Conservation (phyloP, 2,888 invertebrate species). For the Dryobota labecula region DNA sequence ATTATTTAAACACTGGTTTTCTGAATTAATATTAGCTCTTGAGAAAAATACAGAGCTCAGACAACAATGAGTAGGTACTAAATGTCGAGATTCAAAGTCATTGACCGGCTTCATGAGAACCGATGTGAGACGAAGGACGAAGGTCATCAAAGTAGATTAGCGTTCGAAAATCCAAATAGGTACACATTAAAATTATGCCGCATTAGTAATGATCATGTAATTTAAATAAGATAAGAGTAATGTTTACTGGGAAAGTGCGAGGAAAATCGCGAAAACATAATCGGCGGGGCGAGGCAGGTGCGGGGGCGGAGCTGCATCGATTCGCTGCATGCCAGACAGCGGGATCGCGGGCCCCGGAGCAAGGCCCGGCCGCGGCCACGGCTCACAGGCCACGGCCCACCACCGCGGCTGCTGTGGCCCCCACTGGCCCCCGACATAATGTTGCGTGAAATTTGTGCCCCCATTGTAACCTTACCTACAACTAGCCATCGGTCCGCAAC, state of each 20-base stretch:
- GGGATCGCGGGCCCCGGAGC: slow-evolving; percentile 63
- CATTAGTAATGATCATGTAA: slow-evolving; percentile 19
- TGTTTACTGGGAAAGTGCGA: slow-evolving; percentile 49
- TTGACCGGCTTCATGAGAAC: slow-evolving; percentile 37
- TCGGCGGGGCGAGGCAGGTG: slow-evolving; percentile 66
- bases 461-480: slow-evolving; percentile 82
- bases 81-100: slow-evolving; percentile 48
- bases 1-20: neutral
- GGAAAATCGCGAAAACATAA: slow-evolving; percentile 71
- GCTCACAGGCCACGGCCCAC: slow-evolving; percentile 61
- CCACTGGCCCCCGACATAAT: slow-evolving; percentile 78
- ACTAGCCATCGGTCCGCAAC: slow-evolving; percentile 76
- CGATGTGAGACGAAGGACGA: slow-evolving; percentile 20
- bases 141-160: slow-evolving; percentile 27
- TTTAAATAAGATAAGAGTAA: slow-evolving; percentile 28
- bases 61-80: slow-evolving; percentile 37
- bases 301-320: slow-evolving; percentile 84
- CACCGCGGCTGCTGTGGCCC: slow-evolving; percentile 62
- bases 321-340: slow-evolving; percentile 79
- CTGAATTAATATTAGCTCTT: neutral
- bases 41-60: slow-evolving; percentile 28
- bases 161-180: slow-evolving; percentile 4
- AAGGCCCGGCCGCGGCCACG: slow-evolving; percentile 55
- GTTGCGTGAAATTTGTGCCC: slow-evolving; percentile 88
- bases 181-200: neutral